These are phyloP conservation scores for Lordiphosa andalusiaca DNA, from an alignment of 2,888 invertebrate genomes.

Conservation along the genomic window DNA sequence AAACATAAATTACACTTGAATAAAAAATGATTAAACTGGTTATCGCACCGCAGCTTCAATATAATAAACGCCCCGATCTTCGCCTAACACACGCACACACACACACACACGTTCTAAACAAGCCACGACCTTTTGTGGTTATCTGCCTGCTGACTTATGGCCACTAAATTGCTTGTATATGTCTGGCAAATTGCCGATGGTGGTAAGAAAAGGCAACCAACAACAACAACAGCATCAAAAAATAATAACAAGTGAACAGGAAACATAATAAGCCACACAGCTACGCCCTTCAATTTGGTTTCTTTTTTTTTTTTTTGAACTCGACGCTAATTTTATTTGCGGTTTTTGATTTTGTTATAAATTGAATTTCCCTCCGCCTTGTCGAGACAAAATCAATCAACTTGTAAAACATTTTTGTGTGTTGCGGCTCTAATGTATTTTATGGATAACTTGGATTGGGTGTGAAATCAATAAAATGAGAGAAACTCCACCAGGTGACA, in stretches of 20 bases:
- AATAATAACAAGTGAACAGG: constrained; percentile 45
- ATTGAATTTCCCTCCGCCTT: constrained; percentile 52
- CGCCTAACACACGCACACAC: constrained; percentile 22
- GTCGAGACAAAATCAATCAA: constrained; percentile 57
- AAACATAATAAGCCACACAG: constrained; percentile 58
- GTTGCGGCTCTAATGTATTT: constrained; percentile 42
- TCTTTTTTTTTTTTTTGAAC: constrained; percentile 33
- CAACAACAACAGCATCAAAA: not conserved
- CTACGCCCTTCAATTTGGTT: constrained; percentile 64
- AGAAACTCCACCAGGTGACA: too few species aligned
- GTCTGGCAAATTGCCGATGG: constrained; percentile 9
- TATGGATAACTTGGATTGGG: constrained; percentile 41
- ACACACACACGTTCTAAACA: constrained; percentile 24
- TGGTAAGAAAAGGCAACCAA: constrained; percentile 7
- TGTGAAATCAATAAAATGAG: constrained; percentile 42
- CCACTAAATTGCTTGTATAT: constrained; percentile 55
- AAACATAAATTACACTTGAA: constrained; percentile 50
- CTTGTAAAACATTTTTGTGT: constrained; percentile 29
- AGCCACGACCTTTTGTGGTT: constrained; percentile 42
- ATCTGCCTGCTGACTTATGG: constrained; percentile 44
- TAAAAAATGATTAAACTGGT: constrained; percentile 42
- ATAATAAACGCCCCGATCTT: constrained; percentile 15
- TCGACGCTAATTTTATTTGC: constrained; percentile 64
- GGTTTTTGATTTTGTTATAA: constrained; percentile 64
- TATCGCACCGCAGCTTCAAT: constrained; percentile 16